phyloP scores from a whole-genome alignment of 2,888 invertebrate species.

The Polietes domitor region DNA sequence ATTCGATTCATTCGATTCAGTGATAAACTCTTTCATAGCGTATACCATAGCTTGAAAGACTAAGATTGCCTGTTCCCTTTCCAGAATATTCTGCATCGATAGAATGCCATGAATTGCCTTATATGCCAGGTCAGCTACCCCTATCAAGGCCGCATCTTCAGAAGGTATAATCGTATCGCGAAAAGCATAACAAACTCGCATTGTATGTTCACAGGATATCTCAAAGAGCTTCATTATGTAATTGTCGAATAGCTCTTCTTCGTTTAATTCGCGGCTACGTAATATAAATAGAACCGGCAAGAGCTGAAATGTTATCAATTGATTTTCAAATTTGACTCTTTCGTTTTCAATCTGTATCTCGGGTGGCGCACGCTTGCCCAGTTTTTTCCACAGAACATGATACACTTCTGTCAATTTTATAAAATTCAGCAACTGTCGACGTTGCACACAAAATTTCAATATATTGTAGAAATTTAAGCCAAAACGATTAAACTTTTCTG shows the following conservation, averaged over 20 bases:
- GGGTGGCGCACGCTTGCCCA: conserved; percentile 76
- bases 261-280: conserved; percentile 71
- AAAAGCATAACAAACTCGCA: conserved; percentile 83
- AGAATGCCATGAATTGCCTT: conserved; percentile 79
- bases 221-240: conserved; percentile 84
- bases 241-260: conserved; percentile 82
- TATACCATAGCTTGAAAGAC: conserved; percentile 85
- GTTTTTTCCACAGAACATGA: conserved; percentile 80
- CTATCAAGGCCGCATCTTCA: conserved; percentile 69
- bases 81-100: conserved; percentile 82
- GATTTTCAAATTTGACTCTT: conserved; percentile 82
- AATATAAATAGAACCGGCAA: conserved; percentile 84
- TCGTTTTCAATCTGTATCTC: conserved; percentile 79
- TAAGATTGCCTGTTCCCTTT: conserved; percentile 84
- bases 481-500: conserved; percentile 76
- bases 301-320: conserved; percentile 84
- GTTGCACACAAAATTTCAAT: conserved; percentile 78
- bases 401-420: conserved; percentile 79
- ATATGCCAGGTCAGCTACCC: conserved; percentile 75
- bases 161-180: conserved; percentile 80
- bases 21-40: conserved; percentile 83
- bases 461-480: conserved; percentile 79
- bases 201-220: conserved; percentile 84
- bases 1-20: conserved; percentile 52
- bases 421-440: conserved; percentile 76